Evolutionary conservation across 2,888 invertebrate species (phyloP).

Genomic region (Eupithecia insigniata): DNA sequence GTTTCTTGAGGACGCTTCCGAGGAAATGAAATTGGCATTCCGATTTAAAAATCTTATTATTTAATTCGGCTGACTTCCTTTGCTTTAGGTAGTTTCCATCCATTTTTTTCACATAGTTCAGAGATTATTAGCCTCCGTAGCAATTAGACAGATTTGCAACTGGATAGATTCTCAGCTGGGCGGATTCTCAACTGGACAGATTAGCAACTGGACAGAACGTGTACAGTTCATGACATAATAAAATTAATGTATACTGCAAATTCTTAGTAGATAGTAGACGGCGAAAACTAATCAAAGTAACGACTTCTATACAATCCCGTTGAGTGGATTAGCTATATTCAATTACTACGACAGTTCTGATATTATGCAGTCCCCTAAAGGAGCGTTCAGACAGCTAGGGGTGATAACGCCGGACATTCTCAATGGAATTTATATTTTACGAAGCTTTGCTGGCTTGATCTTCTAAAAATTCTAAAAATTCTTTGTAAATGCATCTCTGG

Average conservation of each 20-base stretch:
- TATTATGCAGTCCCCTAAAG: slow-evolving; percentile 68
- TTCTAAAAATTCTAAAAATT: neutral
- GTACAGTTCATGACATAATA: too few relatives aligned
- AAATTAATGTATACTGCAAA: neutral
- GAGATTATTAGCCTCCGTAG: too few relatives aligned
- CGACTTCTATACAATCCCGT: slow-evolving; percentile 29
- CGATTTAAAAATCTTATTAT: too few relatives aligned
- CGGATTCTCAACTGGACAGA: too few relatives aligned
- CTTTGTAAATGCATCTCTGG: neutral
- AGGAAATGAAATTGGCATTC: too few relatives aligned
- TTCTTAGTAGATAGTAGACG: neutral
- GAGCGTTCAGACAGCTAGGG: neutral
- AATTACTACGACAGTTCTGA: slow-evolving; percentile 64
- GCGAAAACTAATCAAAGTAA: slow-evolving; percentile 35
- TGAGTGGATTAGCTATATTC: slow-evolving; percentile 34
- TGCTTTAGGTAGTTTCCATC: too few relatives aligned
- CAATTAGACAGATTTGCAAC: too few relatives aligned
- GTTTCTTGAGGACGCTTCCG: too few relatives aligned
- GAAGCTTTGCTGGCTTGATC: neutral
- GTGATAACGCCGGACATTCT: neutral
- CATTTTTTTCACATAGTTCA: too few relatives aligned
- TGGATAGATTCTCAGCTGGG: too few relatives aligned
- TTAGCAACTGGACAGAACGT: too few relatives aligned
- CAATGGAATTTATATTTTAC: neutral
- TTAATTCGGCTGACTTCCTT: too few relatives aligned